Conservation (phyloP, 2,888 invertebrate genomes). For the Hydraecia micacea region DNA sequence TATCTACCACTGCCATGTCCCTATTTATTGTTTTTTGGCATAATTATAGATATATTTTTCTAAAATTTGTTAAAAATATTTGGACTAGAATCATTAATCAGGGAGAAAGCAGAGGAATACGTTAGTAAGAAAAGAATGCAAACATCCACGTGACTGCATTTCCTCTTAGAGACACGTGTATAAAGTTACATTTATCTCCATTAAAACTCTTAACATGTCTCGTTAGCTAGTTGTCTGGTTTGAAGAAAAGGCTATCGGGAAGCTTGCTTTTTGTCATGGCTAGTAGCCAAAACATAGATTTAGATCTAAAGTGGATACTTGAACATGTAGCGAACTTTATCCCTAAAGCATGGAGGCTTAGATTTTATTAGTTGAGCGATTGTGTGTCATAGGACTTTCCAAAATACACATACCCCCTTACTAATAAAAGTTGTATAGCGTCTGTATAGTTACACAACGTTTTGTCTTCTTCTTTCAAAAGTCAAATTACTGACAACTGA, state of each 20-base stretch:
- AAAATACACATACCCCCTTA: slow-evolving; percentile 22
- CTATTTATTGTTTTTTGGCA: too few relatives aligned
- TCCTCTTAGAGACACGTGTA: not conserved
- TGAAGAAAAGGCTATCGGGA: slow-evolving; percentile 50
- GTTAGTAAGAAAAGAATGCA: too few relatives aligned
- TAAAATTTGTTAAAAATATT: too few relatives aligned
- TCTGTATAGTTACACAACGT: too few relatives aligned
- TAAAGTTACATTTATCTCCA: slow-evolving; percentile 27
- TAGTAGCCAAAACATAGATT: slow-evolving; percentile 60
- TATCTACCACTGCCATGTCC: too few relatives aligned
- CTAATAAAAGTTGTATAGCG: too few relatives aligned
- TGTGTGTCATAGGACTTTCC: slow-evolving; percentile 3
- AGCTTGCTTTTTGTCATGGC: slow-evolving; percentile 58
- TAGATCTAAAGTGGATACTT: slow-evolving; percentile 53
- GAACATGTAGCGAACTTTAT: slow-evolving; percentile 47
- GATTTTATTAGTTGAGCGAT: slow-evolving; percentile 33
- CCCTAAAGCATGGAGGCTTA: not conserved
- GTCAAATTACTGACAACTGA: too few relatives aligned
- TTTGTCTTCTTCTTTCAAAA: too few relatives aligned
- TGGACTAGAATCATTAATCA: too few relatives aligned
- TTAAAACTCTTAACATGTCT: slow-evolving; percentile 46
- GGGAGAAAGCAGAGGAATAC: too few relatives aligned
- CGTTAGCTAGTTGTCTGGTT: slow-evolving; percentile 35
- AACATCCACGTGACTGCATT: too few relatives aligned
- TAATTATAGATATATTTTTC: too few relatives aligned